Conservation (phyloP, 2,888 invertebrate species). For the Buathra laborator region DNA sequence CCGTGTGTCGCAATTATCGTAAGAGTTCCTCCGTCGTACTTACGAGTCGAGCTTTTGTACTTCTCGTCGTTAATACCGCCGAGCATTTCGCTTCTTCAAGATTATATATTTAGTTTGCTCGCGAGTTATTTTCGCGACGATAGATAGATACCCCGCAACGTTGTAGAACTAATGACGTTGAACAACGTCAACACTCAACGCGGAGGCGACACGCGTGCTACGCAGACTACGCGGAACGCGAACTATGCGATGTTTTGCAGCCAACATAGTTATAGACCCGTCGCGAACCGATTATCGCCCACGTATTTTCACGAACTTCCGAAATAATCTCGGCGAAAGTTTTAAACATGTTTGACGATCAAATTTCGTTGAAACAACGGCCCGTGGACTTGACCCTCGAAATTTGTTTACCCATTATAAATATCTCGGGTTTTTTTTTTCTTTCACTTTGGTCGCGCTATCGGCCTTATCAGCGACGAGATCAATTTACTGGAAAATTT, state of each 20-base stretch:
- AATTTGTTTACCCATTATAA: conserved; percentile 8
- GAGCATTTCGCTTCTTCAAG: background rate
- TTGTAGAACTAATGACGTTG: conserved; percentile 17
- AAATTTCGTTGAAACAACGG: background rate
- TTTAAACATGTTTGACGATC: background rate
- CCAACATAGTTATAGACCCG: background rate
- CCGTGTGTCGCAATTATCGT: conserved; percentile 38
- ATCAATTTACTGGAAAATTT: background rate
- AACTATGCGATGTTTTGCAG: conserved; percentile 26
- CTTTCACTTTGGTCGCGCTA: background rate
- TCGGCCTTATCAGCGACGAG: background rate
- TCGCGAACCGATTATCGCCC: background rate
- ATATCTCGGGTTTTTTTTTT: conserved; percentile 11
- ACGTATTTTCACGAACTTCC: conserved; percentile 6
- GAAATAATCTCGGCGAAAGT: background rate
- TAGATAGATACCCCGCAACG: background rate
- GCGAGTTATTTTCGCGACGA: conserved; percentile 48
- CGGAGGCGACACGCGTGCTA: conserved; percentile 18
- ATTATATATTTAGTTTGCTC: conserved; percentile 53
- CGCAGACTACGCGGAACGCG: conserved; percentile 26
- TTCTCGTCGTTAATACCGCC: conserved; percentile 24
- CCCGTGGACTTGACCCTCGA: conserved; percentile 25
- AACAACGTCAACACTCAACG: background rate
- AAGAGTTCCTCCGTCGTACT: conserved; percentile 19
- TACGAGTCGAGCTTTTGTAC: conserved; percentile 29